These are phyloP conservation scores for Coenonympha glycerion DNA, from an alignment of 2,888 invertebrate species.

Conservation along the genomic window DNA sequence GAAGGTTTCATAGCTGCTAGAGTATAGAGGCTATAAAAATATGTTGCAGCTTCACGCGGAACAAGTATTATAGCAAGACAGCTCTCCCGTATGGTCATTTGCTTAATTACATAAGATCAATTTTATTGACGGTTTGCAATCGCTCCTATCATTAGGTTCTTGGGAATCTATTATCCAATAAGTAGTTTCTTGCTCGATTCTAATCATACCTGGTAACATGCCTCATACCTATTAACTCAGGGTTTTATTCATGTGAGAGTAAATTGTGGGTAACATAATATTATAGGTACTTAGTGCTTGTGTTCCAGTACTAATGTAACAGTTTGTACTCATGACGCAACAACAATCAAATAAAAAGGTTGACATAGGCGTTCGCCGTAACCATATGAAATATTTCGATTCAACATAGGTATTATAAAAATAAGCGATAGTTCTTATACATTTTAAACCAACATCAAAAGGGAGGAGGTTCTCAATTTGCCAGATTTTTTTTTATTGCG, in stretches of 20 bases:
- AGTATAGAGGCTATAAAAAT: constrained; percentile 53
- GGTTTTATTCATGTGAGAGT: neutral
- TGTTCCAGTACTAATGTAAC: neutral
- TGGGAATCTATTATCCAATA: constrained; percentile 19
- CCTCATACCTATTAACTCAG: neutral
- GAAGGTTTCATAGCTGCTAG: constrained; percentile 44
- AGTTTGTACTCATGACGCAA: neutral
- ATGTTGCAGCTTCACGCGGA: constrained; percentile 55
- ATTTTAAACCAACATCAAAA: no score
- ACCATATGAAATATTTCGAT: no score
- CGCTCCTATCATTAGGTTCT: constrained; percentile 30
- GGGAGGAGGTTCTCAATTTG: no score
- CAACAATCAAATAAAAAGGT: no score
- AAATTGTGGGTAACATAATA: neutral
- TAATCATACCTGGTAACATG: neutral
- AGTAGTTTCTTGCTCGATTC: neutral
- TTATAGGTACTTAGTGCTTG: neutral
- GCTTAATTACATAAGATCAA: constrained; percentile 60
- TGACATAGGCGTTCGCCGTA: no score
- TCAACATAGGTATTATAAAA: no score
- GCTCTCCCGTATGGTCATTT: constrained; percentile 44
- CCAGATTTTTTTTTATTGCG: no score
- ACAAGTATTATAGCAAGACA: constrained; percentile 53
- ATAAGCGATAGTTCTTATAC: no score
- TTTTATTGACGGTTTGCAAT: constrained; percentile 48